phyloP scores from a whole-genome alignment of 1,140 invertebrate genomes.

The Mycetomoellerius zeteki region DNA sequence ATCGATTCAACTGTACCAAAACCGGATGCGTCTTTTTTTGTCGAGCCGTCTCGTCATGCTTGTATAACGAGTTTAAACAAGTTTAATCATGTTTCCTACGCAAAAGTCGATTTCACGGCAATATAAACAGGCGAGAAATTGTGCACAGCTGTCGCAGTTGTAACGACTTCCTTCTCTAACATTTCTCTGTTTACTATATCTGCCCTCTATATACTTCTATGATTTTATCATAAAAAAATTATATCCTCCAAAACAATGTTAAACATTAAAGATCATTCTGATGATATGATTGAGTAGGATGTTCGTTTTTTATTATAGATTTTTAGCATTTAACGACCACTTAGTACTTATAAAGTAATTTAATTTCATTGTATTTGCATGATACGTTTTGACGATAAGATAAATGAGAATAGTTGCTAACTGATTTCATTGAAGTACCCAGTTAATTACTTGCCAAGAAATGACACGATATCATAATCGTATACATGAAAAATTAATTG shows the following conservation, averaged over 20 bases:
- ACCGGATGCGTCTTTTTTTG: slow-evolving; percentile 49
- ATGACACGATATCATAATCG: slow-evolving; percentile 5
- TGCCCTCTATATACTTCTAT: not conserved
- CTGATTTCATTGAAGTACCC: slow-evolving; percentile 26
- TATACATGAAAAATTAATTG: not conserved
- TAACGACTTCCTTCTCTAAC: slow-evolving; percentile 42
- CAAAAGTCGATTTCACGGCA: slow-evolving; percentile 62
- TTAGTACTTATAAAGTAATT: slow-evolving; percentile 40
- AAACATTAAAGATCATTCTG: not conserved
- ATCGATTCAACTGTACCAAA: slow-evolving; percentile 42
- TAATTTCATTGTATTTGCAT: slow-evolving; percentile 53
- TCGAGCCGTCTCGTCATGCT: slow-evolving; percentile 21
- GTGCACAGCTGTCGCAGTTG: slow-evolving; percentile 48
- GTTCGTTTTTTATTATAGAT: slow-evolving; percentile 39
- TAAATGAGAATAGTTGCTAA: slow-evolving; percentile 26
- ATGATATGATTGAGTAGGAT: not conserved
- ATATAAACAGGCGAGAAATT: slow-evolving; percentile 65
- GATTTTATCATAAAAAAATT: not conserved
- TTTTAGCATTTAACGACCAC: slow-evolving; percentile 7
- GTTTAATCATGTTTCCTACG: slow-evolving; percentile 57
- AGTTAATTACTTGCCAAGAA: slow-evolving; percentile 37
- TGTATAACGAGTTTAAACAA: slow-evolving; percentile 59
- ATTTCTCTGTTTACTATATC: not conserved
- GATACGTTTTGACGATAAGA: not conserved
- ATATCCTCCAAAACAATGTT: not conserved